Base-by-base conservation (phyloP, 2,113 vertebrate genomes). In the Ardeotis arabs region DNA sequence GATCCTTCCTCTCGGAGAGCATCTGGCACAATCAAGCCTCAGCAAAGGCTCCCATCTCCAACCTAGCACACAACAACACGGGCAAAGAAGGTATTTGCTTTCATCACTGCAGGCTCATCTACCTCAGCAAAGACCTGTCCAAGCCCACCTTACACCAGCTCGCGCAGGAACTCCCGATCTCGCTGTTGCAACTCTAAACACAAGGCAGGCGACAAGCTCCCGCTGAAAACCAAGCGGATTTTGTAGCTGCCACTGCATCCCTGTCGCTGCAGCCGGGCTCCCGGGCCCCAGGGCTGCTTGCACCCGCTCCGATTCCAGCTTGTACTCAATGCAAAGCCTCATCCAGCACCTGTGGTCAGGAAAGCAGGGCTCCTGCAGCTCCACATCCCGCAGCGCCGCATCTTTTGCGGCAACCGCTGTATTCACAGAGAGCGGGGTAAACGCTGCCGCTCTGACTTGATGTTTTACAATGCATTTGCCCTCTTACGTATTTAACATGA, bases 261-360 rank as follows among this genome's bases (percentile, higher is more conserved):
- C 41, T 50, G 18, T 6, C 1, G 1, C 74, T 13, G 33, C 5
- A 62, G 25, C 39, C 59, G 60, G 53, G 73, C 25, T 64, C 37
- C 58, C 20, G 20, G 62, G 53, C 37, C 21, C 33, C 24, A 6
- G 5, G 17, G 58, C 37, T 28, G 7, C 58, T 58, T 3, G 5
- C 9, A 41, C 1, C 20, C 0, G 0, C 56, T 53, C 56, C 3
- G 14, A 10, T 15, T 4, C 2, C 4, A 82, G 62, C 21, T 3
- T 4, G 3, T 4, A 19, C 28, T 25, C 72, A 28, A 10, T 0
- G 5, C 31, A 35, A 56, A 82, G 56, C 4, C 72, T 60, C 66
- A 16, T 8, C n/a, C 70, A 44, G 44, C 63, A 52, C 44, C 58
- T 70, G 10, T 35, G 33, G 5, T 11, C 21, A 39, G 3, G 31